Evolutionary conservation across 1,140 invertebrate genomes (phyloP), one percentile per base, ranked within the genome.

Genomic region (Drosophila triauraria): DNA sequence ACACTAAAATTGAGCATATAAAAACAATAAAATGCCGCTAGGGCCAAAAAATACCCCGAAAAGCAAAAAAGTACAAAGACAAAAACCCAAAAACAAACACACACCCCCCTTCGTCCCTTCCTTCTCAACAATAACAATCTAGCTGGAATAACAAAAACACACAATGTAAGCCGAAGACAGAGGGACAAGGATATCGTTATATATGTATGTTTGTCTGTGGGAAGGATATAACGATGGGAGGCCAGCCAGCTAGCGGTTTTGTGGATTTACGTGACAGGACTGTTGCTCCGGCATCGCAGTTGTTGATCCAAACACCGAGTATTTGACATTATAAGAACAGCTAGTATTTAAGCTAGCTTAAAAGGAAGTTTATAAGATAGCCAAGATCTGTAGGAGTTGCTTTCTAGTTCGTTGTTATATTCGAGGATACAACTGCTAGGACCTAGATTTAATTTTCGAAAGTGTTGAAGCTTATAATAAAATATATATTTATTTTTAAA

Each of bases 11-110:
- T 74, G 56, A 77, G 63, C 63, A 74, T 59, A 80, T 50, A 57
- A 86, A 86, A 64, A 71, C 65, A 79, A 82, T 82, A 54, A 74
- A 68, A 63, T 56, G 38, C 15, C 64, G 35, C 17, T 32, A 32
- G 38, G 25, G 15, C 56, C 35, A n/a, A 56, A 56, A 43, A 65
- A 65, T 44, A n/a, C 27, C 48, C 8, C 1, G 35, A 44, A 70
- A 61, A 63, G 30, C 30, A 56, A 47, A 56, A 46, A 64, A 56
- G 40, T n/a, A 63, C 32, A 40, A 67, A 48, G 15, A 43, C 40
- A 61, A 32, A 78, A 44, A 42, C 35, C 20, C 32, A 68, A 60
- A 59, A 43, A 40, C 47, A 40, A 72, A 71, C 32, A 53, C 43
- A 67, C 47, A 20, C 20, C 0, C 50, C 17, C n/a, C 27, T 13